Percentiles rank a stretch among this genome's conserved stretches.
Evolutionary conservation across 2,888 invertebrate genomes (phyloP).

Genomic region (Thera obeliscata): DNA sequence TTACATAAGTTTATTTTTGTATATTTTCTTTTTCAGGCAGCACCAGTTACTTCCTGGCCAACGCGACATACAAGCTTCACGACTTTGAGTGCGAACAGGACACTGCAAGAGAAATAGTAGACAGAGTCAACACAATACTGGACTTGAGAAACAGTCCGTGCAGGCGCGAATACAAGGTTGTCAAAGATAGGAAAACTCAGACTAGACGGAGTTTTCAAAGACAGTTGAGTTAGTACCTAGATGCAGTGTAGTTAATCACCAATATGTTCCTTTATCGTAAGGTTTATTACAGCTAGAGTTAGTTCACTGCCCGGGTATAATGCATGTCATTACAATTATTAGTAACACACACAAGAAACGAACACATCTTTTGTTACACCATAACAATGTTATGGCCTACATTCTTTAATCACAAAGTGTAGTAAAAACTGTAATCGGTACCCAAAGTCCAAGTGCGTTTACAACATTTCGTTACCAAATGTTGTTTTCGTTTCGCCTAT

Average conservation of each 20-base stretch:
- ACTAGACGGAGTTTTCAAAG: constrained; percentile 86
- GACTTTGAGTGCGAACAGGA: constrained; percentile 93
- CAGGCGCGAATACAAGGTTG: constrained; percentile 91
- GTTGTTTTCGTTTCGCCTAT: too few relatives aligned
- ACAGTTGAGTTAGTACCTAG: constrained; percentile 62
- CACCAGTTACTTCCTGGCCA: constrained; percentile 64
- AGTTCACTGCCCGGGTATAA: constrained; percentile 4
- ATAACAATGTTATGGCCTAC: constrained; percentile 1
- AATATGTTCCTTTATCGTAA: constrained; percentile 20
- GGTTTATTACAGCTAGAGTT: constrained; percentile 4
- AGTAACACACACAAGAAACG: background rate
- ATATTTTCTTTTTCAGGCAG: constrained; percentile 51
- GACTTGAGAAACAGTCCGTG: constrained; percentile 92
- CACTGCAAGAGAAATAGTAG: constrained; percentile 92
- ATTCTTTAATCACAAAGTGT: background rate
- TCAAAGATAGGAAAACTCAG: constrained; percentile 88
- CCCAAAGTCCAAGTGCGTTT: too few relatives aligned
- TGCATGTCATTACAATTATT: constrained; percentile 16
- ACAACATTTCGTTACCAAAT: too few relatives aligned
- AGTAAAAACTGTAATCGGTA: background rate
- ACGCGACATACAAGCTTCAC: constrained; percentile 90
- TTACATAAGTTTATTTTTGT: too few relatives aligned
- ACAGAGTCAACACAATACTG: constrained; percentile 94
- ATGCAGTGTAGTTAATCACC: constrained; percentile 43
- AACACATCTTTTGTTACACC: background rate